A percentile compares a stretch with the other conserved stretches of the same genome.
Conservation (phyloP, 1,140 invertebrate species). For the Rhyacophila brunnea region DNA sequence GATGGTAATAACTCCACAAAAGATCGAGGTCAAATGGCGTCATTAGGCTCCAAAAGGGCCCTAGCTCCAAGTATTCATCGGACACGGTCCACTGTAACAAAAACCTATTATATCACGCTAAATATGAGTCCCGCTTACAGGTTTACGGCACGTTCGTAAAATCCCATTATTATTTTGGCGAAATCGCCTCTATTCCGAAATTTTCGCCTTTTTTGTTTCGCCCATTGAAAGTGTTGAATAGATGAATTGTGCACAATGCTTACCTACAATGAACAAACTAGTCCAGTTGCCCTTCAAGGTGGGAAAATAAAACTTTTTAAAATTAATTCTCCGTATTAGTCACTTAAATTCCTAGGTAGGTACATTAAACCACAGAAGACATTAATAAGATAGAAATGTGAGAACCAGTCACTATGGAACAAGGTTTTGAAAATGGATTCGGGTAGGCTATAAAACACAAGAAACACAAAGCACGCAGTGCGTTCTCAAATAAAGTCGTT, state of each 20-base stretch:
- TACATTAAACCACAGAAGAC: too few relatives aligned
- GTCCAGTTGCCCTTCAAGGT: too few relatives aligned
- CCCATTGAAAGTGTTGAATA: slow-evolving; percentile 6
- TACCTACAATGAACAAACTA: slow-evolving; percentile 1
- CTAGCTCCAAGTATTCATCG: slow-evolving; percentile 12
- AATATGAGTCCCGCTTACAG: slow-evolving; percentile 30
- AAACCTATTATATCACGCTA: slow-evolving; percentile 27
- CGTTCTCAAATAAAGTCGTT: too few relatives aligned
- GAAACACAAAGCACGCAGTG: too few relatives aligned
- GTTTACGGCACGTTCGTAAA: slow-evolving; percentile 30
- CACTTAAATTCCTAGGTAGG: too few relatives aligned
- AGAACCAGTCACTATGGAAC: too few relatives aligned
- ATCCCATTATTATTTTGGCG: slow-evolving; percentile 25
- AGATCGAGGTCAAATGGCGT: slow-evolving; percentile 26
- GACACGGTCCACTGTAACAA: slow-evolving; percentile 9
- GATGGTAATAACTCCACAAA: slow-evolving; percentile 20
- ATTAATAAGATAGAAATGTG: too few relatives aligned
- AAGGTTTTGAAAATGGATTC: too few relatives aligned
- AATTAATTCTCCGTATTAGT: too few relatives aligned
- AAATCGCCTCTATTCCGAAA: slow-evolving; percentile 18
- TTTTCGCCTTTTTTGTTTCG: slow-evolving; percentile 12
- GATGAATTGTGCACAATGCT: slow-evolving; percentile 9
- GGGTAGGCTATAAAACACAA: too few relatives aligned
- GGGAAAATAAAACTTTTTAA: too few relatives aligned
- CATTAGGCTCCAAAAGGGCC: slow-evolving; percentile 20